Conservation (phyloP, 2,797 vertebrate species). For the Lindbergichthys nudifrons region DNA sequence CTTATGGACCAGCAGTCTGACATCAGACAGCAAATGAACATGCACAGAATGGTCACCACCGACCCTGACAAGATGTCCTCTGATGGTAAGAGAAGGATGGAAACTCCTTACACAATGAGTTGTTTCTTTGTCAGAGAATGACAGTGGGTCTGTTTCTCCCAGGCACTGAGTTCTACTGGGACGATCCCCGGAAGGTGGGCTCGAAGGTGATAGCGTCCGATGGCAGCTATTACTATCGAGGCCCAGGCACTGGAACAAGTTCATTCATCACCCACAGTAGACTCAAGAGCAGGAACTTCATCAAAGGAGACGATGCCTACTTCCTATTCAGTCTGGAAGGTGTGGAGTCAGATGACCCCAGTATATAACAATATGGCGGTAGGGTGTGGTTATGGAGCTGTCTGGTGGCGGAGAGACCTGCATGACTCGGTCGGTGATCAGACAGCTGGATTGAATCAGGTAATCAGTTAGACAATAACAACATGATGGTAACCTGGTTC, state of each 20-base stretch:
- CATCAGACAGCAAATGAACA: constrained; percentile 89
- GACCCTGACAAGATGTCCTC: constrained; percentile 79
- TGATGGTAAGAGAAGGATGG: constrained; percentile 55
- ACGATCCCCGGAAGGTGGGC: constrained; percentile 88
- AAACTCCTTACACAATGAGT: too few species aligned
- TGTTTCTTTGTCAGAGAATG: background rate
- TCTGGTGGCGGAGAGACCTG: too few species aligned
- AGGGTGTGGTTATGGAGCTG: too few species aligned
- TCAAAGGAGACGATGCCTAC: constrained; percentile 88
- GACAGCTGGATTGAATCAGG: too few species aligned
- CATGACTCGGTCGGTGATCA: too few species aligned
- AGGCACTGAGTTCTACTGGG: constrained; percentile 84
- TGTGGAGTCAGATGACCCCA: constrained; percentile 52
- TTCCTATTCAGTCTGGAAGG: constrained; percentile 90
- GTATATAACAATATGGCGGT: too few species aligned
- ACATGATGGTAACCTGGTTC: too few species aligned
- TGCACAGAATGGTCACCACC: constrained; percentile 89
- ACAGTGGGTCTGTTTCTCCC: background rate
- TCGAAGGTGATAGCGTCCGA: constrained; percentile 73
- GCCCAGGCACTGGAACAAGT: constrained; percentile 77
- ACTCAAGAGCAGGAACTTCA: constrained; percentile 86
- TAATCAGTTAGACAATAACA: too few species aligned
- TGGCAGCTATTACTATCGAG: constrained; percentile 83
- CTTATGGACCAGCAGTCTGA: constrained; percentile 93
- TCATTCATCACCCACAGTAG: constrained; percentile 84